A percentile compares a stretch with the other conserved stretches of the same genome.
phyloP scores from a whole-genome alignment of 2,888 invertebrate species.

The Odontomyia ornata region DNA sequence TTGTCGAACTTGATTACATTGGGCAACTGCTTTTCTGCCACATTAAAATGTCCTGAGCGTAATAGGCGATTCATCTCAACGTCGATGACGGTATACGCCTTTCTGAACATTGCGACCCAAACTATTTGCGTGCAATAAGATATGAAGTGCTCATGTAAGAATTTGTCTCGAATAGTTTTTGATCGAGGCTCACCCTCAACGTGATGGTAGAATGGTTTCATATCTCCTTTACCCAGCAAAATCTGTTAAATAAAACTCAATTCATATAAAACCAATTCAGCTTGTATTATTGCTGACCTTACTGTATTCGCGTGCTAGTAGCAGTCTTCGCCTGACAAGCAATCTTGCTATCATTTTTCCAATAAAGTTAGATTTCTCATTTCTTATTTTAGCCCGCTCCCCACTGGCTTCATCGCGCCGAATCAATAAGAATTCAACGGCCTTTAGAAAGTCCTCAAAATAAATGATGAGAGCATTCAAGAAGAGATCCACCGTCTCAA shows the following conservation, averaged over 20 bases:
- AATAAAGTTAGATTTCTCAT: conserved; percentile 54
- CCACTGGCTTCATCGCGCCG: conserved; percentile 59
- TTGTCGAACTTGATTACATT: conserved; percentile 54
- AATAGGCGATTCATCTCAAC: conserved; percentile 61
- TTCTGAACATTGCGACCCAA: conserved; percentile 61
- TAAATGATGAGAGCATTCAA: conserved; percentile 60
- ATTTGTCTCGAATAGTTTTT: conserved; percentile 24
- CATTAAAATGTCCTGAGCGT: conserved; percentile 60
- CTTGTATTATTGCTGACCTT: conserved; percentile 39
- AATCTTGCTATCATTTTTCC: conserved; percentile 58
- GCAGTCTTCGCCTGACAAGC: conserved; percentile 59
- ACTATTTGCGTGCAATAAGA: conserved; percentile 58
- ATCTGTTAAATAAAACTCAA: conserved; percentile 5
- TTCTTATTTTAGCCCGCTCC: conserved; percentile 50
- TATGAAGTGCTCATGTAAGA: conserved; percentile 59
- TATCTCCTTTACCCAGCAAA: conserved; percentile 47
- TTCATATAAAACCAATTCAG: neutral
- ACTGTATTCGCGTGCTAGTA: conserved; percentile 61
- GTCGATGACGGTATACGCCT: conserved; percentile 55
- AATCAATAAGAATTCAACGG: conserved; percentile 60
- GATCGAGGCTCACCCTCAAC: conserved; percentile 4
- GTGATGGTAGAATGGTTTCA: conserved; percentile 57
- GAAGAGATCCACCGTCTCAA: conserved; percentile 56
- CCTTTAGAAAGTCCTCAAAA: conserved; percentile 61
- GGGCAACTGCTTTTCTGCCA: conserved; percentile 50